Base-by-base conservation (phyloP, 2,888 invertebrate species). In the Limnephilus auricula region DNA sequence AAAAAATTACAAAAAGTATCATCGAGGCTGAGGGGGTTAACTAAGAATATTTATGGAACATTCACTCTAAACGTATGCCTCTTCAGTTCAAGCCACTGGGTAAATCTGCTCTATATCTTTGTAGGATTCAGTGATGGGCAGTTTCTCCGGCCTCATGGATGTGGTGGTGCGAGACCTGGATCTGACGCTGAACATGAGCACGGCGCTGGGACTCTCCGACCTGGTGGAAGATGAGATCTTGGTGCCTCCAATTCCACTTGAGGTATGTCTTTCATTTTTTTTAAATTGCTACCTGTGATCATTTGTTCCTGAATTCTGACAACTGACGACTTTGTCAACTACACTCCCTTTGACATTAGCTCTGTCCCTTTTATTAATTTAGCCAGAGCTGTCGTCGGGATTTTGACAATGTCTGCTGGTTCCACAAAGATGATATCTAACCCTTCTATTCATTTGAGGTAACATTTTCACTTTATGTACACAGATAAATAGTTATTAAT, bases 221-320 rank as follows among this genome's bases (percentile, higher is more conserved):
- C 96, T 99, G 93, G 96, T 98, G 0, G 99, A 99, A 94, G 99
- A 99, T 94, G 99, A 99, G 95, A 96, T 98, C 79, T 96, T 98
- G 37, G 97, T 97, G 2, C 97, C 97, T 91, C 98, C 98, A 0
- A 97, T 99, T 95, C 98, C 99, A 6, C 95, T 98, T 94, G 97
- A 98, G 96, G 98, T 98, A 94, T 82, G 80, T 50, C 25, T 65
- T 25, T 65, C 2, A 9, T 65, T 25, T 6, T 45, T 65, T 65
- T 65, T 65, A 25, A 65, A n/a, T 25, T 9, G 9, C 25, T 65
- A 0, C 65, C 25, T 25, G 5, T 0, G 25, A 65, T n/a, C 65
- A 65, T 6, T n/a, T 9, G 50, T 18, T 45, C 15, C 2, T 45
- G 45, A 45, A 0, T 15, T 15, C 2, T 13, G 2, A 15, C 4